Evolutionary conservation across 2,113 vertebrate genomes (phyloP).

Genomic region (Ailuropoda melanoleuca): DNA sequence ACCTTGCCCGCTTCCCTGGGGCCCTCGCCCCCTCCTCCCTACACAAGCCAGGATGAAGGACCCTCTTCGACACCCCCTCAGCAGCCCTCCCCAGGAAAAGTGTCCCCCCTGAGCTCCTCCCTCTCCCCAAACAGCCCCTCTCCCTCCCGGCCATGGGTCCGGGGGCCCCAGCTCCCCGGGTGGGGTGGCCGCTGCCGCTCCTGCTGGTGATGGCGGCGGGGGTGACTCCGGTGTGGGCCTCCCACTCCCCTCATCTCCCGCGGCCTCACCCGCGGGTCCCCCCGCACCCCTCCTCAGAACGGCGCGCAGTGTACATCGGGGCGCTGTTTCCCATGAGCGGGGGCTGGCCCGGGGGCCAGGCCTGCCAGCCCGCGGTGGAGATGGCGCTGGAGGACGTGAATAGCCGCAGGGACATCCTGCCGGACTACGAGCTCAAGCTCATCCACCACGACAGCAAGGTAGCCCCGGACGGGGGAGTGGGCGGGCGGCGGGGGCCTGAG

Average conservation of each 20-base stretch:
- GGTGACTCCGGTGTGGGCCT: constrained; percentile 66
- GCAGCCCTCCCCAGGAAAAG: constrained; percentile 68
- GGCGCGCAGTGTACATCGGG: constrained; percentile 95
- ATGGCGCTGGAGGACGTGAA: constrained; percentile 96
- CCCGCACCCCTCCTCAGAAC: constrained; percentile 85
- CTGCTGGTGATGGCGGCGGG: constrained; percentile 75
- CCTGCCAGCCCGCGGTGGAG: constrained; percentile 93
- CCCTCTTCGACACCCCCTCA: constrained; percentile 61
- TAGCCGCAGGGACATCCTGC: constrained; percentile 94
- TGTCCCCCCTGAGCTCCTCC: constrained; percentile 76
- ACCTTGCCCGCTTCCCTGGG: not conserved
- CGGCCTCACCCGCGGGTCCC: constrained; percentile 75
- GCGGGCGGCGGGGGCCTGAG: not conserved
- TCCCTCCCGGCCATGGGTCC: constrained; percentile 61
- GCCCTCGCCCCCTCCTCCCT: constrained; percentile 30
- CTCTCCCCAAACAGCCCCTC: constrained; percentile 25
- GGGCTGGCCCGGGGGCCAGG: constrained; percentile 95
- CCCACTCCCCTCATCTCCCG: constrained; percentile 68
- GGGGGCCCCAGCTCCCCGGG: constrained; percentile 17
- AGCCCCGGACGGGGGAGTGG: constrained; percentile 68
- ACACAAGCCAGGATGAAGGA: constrained; percentile 72
- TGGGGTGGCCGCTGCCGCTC: constrained; percentile 64
- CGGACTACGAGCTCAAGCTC: constrained; percentile 94
- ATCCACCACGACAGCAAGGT: constrained; percentile 97
- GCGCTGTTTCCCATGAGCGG: constrained; percentile 97